Evolutionary conservation across 2,888 invertebrate species (phyloP), one percentile per base, ranked within the genome.

Genomic region (Heteromyza rotundicornis): DNA sequence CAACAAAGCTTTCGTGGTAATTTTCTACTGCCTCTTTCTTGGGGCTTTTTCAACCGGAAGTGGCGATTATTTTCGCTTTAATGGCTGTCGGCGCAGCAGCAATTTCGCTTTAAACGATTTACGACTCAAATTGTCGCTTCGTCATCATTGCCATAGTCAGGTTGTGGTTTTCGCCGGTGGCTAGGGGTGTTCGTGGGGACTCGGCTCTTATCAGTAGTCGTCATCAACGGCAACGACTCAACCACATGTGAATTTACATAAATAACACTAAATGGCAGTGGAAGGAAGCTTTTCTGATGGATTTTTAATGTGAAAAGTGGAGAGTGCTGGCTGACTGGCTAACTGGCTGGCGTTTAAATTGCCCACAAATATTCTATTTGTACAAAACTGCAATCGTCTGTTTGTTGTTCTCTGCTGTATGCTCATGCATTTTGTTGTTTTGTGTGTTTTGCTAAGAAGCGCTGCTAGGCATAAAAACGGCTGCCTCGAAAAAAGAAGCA

Each of bases 61-160:
- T 63, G 52, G 62, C 65, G 64, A 63, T 67, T 68, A 67, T 67
- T 67, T 68, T 63, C 64, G 57, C 62, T 55, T 65, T 66, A 63
- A 66, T 66, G 54, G 60, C 59, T 59, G 59, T 54, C 55, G 64
- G 55, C 24, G 49, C 44, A 44, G 49, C 44, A 44, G 54, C 24
- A 44, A 57, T 49, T 49, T 49, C 49, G 47, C 57, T 19, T 49
- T 57, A 57, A 49, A 49, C 35, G 49, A 57, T 57, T 57, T 49
- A 22, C 57, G 32, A 44, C 16, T 5, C n/a, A n/a, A n/a, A n/a
- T n/a, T n/a, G n/a, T n/a, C n/a, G n/a, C n/a, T n/a, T n/a, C n/a
- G n/a, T n/a, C n/a, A n/a, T n/a, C n/a, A n/a, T n/a, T n/a, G n/a
- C n/a, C n/a, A n/a, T n/a, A n/a, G n/a, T n/a, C n/a, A n/a, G n/a